Conservation (phyloP, 1,140 invertebrate species). For the Oreohelix idahoensis region DNA sequence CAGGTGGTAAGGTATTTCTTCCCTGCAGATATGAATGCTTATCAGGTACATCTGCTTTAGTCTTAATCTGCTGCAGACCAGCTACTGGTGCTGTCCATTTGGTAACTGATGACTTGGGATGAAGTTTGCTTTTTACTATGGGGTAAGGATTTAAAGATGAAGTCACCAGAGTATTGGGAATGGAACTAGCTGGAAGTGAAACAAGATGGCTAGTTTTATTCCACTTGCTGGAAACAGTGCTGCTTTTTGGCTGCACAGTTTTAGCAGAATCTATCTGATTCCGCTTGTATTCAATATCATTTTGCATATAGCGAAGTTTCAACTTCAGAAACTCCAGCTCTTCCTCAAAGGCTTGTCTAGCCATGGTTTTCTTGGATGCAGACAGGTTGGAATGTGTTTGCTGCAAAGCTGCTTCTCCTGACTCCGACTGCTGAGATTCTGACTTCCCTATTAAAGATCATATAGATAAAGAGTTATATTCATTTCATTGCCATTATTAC, state of each 20-base stretch:
- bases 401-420: neutral
- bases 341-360: neutral
- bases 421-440: neutral
- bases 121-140: neutral
- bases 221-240: neutral
- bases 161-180: neutral
- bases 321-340: slow-evolving; percentile 27
- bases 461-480: too few species aligned
- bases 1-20: neutral
- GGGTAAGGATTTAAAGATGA: neutral
- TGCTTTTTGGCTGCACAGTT: neutral
- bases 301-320: slow-evolving; percentile 38
- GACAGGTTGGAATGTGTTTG: neutral
- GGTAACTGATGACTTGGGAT: neutral
- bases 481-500: too few species aligned
- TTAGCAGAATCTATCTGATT: slow-evolving; percentile 2
- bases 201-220: neutral
- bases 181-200: neutral
- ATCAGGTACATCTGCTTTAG: neutral
- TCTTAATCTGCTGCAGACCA: neutral
- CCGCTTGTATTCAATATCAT: slow-evolving; percentile 40
- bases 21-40: neutral
- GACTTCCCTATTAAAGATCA: neutral
- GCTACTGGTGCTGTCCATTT: neutral
- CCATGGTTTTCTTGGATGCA: neutral